Evolutionary conservation across 2,113 vertebrate species (phyloP).

Genomic region (Cyanistes caeruleus): DNA sequence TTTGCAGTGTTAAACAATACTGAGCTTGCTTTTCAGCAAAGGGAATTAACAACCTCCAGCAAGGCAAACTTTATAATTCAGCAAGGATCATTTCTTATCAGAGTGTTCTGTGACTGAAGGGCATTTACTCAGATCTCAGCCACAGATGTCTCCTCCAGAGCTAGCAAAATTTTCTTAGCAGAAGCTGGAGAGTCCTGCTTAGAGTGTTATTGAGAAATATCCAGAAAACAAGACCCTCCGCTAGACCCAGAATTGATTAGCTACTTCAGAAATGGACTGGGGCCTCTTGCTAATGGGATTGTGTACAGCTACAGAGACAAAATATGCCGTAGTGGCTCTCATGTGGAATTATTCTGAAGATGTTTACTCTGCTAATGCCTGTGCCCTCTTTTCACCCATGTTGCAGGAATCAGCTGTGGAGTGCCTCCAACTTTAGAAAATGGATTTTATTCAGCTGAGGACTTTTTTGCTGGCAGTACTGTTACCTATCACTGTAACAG

Average conservation of each 20-base stretch:
- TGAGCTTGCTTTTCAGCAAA: not conserved
- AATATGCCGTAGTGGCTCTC: accelerated
- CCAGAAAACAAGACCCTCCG: not conserved
- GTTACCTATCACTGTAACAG: slow-evolving; percentile 89
- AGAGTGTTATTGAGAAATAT: not conserved
- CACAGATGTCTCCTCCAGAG: not conserved
- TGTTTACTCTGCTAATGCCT: not conserved
- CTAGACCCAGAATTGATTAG: not conserved
- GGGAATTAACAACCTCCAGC: not conserved
- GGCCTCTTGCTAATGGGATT: not conserved
- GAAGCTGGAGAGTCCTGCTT: not conserved
- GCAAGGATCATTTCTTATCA: not conserved
- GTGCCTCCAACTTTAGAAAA: slow-evolving; percentile 86
- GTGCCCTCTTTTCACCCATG: not conserved
- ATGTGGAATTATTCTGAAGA: not conserved
- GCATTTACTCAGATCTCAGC: not conserved
- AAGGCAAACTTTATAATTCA: not conserved
- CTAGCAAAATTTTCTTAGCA: not conserved
- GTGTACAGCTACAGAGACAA: not conserved
- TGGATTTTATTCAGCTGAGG: slow-evolving; percentile 85
- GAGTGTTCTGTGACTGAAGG: not conserved
- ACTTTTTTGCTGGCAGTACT: slow-evolving; percentile 86
- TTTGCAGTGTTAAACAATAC: not conserved
- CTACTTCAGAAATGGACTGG: not conserved
- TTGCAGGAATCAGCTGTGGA: slow-evolving; percentile 88